These are phyloP conservation scores for Reinhardtius hippoglossoides DNA, from an alignment of 2,113 vertebrate genomes.

Conservation along the genomic window DNA sequence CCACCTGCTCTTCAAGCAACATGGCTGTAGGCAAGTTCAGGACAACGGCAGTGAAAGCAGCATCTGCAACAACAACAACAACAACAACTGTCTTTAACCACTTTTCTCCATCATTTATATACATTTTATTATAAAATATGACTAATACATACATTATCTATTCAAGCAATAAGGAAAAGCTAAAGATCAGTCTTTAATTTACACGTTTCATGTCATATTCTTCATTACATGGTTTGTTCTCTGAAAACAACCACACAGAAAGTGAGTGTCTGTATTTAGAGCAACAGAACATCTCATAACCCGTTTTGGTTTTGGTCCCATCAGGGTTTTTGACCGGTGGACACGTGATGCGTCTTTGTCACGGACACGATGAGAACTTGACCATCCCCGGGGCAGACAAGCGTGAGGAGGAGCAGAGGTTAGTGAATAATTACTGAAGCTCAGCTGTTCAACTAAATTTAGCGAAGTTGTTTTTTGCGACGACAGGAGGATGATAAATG, in stretches of 20 bases:
- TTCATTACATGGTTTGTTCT: too few species aligned
- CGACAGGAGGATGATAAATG: neutral
- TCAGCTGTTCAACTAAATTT: neutral
- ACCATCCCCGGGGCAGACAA: slow-evolving; percentile 92
- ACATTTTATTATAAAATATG: neutral
- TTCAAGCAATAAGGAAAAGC: too few species aligned
- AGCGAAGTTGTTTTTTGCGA: neutral
- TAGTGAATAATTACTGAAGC: slow-evolving; percentile 38
- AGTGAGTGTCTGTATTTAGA: too few species aligned
- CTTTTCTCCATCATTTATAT: neutral
- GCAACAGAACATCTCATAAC: neutral
- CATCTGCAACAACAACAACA: neutral
- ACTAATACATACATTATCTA: too few species aligned
- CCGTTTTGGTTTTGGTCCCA: slow-evolving; percentile 7
- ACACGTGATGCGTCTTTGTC: slow-evolving; percentile 94
- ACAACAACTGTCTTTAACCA: neutral
- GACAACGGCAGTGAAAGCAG: neutral
- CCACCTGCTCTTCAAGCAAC: slow-evolving; percentile 92
- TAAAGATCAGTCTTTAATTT: too few species aligned
- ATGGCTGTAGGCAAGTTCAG: slow-evolving; percentile 88
- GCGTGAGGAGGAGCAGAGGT: slow-evolving; percentile 89
- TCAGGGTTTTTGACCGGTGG: slow-evolving; percentile 92
- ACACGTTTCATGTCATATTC: too few species aligned
- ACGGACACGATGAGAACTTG: slow-evolving; percentile 95
- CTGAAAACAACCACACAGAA: too few species aligned